Evolutionary conservation across 2,797 vertebrate species (phyloP).

Genomic region (Gadopsis bispinosus): DNA sequence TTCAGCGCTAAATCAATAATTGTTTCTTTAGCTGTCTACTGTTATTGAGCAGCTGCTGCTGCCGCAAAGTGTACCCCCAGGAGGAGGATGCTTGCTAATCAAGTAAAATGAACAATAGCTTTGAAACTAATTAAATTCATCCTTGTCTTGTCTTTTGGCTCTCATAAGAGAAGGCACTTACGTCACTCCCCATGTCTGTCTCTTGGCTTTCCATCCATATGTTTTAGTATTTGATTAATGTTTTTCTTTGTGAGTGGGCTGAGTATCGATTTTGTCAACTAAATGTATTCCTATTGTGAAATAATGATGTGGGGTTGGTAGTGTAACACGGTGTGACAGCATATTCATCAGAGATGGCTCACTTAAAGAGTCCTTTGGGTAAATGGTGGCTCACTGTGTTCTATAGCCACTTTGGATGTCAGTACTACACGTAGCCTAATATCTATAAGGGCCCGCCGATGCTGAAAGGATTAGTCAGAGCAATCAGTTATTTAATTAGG

Average conservation of each 20-base stretch:
- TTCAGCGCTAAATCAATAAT: slow-evolving; percentile 68
- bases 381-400: neutral
- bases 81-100: slow-evolving; percentile 41
- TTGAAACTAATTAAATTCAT: slow-evolving; percentile 46
- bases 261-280: slow-evolving; percentile 44
- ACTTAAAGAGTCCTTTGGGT: neutral
- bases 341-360: slow-evolving; percentile 26
- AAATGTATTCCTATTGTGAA: slow-evolving; percentile 29
- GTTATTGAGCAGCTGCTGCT: slow-evolving; percentile 55
- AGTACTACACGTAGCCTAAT: neutral
- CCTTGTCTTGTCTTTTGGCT: slow-evolving; percentile 14
- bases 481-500: too few species aligned
- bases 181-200: neutral
- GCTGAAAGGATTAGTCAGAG: neutral
- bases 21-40: slow-evolving; percentile 58
- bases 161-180: slow-evolving; percentile 41
- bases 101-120: slow-evolving; percentile 61
- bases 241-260: neutral
- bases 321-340: slow-evolving; percentile 21
- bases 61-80: slow-evolving; percentile 38
- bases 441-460: neutral
- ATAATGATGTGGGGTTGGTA: slow-evolving; percentile 27
- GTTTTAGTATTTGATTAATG: slow-evolving; percentile 41
- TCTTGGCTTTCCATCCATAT: slow-evolving; percentile 4
- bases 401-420: neutral